Conservation (phyloP, 2,113 vertebrate genomes). For the Cricetomys ansorgei region DNA sequence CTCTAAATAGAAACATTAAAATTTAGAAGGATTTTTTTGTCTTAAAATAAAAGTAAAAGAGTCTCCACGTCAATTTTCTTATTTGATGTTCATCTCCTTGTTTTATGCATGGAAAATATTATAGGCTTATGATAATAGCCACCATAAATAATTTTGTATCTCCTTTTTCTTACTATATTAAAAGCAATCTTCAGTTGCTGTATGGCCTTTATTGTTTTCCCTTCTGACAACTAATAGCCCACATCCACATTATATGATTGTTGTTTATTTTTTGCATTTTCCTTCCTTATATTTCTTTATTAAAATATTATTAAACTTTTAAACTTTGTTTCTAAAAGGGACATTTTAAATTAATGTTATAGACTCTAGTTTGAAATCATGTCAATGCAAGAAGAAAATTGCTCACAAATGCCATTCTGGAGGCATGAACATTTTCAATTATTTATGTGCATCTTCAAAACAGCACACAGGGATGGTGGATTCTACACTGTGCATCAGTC, state of each 20-base stretch:
- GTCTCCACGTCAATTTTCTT: background rate
- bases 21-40: background rate
- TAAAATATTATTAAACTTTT: constrained; percentile 50
- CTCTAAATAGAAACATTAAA: background rate
- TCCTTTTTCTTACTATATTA: background rate
- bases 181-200: background rate
- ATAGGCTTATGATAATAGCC: constrained; percentile 15
- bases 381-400: constrained; percentile 32
- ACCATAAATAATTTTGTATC: constrained; percentile 36
- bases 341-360: constrained; percentile 26
- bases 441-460: constrained; percentile 41
- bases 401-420: background rate
- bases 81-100: background rate
- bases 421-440: constrained; percentile 56
- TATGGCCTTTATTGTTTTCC: background rate
- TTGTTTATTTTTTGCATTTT: background rate
- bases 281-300: constrained; percentile 55
- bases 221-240: background rate
- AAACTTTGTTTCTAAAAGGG: constrained; percentile 29
- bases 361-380: constrained; percentile 35
- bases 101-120: constrained; percentile 14
- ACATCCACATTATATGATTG: background rate
- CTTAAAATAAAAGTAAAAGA: background rate
- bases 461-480: background rate
- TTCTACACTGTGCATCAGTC: background rate